Conservation (phyloP, 2,113 vertebrate species). For the Spea bombifrons region DNA sequence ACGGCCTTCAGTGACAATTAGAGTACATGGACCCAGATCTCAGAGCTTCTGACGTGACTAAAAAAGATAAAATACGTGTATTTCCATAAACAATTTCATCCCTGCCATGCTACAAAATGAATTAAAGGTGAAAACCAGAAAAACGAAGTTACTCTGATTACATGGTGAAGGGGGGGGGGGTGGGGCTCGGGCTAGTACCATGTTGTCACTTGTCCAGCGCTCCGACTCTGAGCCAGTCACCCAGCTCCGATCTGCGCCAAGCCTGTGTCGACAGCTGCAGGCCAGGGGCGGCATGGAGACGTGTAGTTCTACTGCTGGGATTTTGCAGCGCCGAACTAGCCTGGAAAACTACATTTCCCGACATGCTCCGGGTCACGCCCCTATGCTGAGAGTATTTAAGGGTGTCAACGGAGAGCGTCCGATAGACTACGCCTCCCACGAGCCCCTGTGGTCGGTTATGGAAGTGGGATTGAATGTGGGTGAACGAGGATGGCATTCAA, state of each 20-base stretch:
- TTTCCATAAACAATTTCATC: neutral
- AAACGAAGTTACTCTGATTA: neutral
- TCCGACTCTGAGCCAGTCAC: neutral
- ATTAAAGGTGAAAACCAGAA: neutral
- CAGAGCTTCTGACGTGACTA: too few relatives aligned
- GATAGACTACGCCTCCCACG: neutral
- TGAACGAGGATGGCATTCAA: constrained; percentile 80
- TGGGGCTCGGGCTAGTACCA: neutral
- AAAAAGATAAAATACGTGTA: too few relatives aligned
- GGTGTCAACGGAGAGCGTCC: too few relatives aligned
- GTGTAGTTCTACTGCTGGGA: neutral
- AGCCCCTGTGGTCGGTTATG: neutral
- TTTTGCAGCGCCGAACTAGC: neutral
- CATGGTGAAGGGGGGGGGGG: neutral
- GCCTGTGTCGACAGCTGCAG: too few relatives aligned
- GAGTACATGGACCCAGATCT: neutral
- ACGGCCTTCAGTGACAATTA: too few relatives aligned
- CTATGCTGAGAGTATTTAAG: too few relatives aligned
- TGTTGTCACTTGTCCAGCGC: neutral
- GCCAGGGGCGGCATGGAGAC: neutral
- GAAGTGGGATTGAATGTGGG: neutral
- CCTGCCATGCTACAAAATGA: neutral
- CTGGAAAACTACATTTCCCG: constrained; percentile 8
- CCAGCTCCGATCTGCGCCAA: too few relatives aligned
- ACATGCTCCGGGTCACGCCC: neutral